Evolutionary conservation across 2,888 invertebrate species (phyloP).

Genomic region (Rhyacophila evoluta): DNA sequence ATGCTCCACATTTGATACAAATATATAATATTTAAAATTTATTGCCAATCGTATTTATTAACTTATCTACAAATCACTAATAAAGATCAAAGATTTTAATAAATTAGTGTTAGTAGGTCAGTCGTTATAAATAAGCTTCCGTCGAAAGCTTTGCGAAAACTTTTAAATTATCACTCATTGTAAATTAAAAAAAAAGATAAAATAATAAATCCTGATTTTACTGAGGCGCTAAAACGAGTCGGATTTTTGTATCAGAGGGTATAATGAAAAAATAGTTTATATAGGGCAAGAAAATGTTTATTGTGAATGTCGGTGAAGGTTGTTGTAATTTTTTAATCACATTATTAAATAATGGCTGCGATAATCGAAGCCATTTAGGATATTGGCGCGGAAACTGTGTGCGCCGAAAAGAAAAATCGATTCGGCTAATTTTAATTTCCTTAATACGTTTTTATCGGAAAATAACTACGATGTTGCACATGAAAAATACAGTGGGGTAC

Average conservation of each 20-base stretch:
- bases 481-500: not conserved
- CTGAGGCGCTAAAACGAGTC: not conserved
- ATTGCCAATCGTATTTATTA: too few species aligned
- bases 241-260: not conserved
- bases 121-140: too few species aligned
- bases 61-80: too few species aligned
- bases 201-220: not conserved
- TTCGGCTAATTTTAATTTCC: constrained; percentile 42
- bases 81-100: too few species aligned
- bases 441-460: constrained; percentile 13
- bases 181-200: not conserved
- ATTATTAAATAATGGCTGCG: constrained; percentile 20
- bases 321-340: constrained; percentile 10
- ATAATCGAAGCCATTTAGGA: constrained; percentile 11
- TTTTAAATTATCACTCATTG: not conserved
- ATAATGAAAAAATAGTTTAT: not conserved
- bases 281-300: not conserved
- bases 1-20: too few species aligned
- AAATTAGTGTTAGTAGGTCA: too few species aligned
- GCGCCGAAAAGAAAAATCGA: constrained; percentile 26
- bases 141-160: not conserved
- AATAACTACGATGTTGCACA: not conserved
- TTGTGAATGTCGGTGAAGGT: constrained; percentile 28
- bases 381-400: constrained; percentile 19
- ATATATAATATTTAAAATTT: too few species aligned